A percentile compares a stretch with the other conserved stretches of the same genome.
Conservation (phyloP, 2,888 invertebrate genomes). For the Allygus modestus region DNA sequence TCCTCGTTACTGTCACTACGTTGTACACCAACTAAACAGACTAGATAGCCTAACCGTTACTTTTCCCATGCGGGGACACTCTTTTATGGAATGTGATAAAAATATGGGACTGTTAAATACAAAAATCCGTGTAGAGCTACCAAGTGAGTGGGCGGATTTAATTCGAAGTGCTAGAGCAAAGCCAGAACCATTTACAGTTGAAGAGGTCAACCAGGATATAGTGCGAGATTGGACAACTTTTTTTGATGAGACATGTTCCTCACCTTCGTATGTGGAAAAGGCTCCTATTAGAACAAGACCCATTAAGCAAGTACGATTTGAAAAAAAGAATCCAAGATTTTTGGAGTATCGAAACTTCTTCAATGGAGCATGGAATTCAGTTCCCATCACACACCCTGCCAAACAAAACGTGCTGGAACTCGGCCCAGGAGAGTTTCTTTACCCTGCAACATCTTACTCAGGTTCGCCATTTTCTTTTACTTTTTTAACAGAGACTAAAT, state of each 20-base stretch:
- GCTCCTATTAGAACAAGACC: conserved; percentile 42
- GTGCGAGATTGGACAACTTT: conserved; percentile 28
- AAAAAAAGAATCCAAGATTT: conserved; percentile 35
- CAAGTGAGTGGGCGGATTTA: background rate
- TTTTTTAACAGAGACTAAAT: conserved; percentile 24
- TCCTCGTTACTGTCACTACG: background rate
- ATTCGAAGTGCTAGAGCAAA: background rate
- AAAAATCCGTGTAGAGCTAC: background rate
- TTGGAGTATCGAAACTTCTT: conserved; percentile 19
- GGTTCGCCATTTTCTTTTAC: background rate
- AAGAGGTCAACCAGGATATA: background rate
- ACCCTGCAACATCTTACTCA: conserved; percentile 29
- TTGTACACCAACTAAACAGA: background rate
- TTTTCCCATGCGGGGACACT: conserved; percentile 36
- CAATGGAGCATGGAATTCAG: background rate
- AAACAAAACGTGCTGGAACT: conserved; percentile 35
- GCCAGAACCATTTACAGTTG: background rate
- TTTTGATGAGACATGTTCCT: conserved; percentile 40
- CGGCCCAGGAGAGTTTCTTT: conserved; percentile 42
- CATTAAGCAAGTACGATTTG: conserved; percentile 32
- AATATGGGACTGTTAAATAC: conserved; percentile 34
- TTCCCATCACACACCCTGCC: conserved; percentile 42
- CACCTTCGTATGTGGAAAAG: conserved; percentile 39
- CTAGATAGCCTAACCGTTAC: background rate
- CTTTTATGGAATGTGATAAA: conserved; percentile 31